Evolutionary conservation across 2,113 vertebrate species (phyloP).

Genomic region (Eudyptes chrysolophus): DNA sequence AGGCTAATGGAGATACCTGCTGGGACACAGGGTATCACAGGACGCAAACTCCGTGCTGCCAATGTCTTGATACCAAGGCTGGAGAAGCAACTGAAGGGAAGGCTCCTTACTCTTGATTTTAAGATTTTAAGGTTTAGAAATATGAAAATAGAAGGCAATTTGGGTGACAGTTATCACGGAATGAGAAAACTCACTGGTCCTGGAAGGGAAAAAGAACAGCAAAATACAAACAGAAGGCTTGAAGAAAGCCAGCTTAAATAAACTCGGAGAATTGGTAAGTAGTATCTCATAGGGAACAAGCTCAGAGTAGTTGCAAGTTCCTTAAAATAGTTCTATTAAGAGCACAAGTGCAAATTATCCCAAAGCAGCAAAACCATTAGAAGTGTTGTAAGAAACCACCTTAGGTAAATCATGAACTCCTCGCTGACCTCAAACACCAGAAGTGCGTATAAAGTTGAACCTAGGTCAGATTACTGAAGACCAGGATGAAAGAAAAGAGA

Average conservation of each 20-base stretch:
- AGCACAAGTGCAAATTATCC: background rate
- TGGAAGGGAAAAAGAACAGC: background rate
- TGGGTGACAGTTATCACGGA: background rate
- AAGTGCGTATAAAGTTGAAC: background rate
- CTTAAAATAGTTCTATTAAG: constrained; percentile 14
- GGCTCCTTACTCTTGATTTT: background rate
- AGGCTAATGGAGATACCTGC: background rate
- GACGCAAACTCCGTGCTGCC: background rate
- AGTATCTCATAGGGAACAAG: background rate
- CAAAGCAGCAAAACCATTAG: constrained; percentile 2
- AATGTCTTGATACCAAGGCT: background rate
- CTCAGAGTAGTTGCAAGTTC: background rate
- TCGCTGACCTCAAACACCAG: background rate
- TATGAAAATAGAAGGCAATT: background rate
- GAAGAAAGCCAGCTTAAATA: background rate
- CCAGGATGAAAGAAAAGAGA: background rate
- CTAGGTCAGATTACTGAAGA: background rate
- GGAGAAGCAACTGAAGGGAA: background rate
- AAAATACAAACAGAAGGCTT: background rate
- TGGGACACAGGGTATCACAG: background rate
- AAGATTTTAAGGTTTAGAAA: background rate
- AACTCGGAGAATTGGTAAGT: background rate
- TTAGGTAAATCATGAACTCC: background rate
- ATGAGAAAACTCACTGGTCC: background rate
- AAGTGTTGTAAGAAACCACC: background rate